Percentiles rank a stretch among this genome's conserved stretches.
Evolutionary conservation across 1,140 invertebrate species (phyloP).

Genomic region (Caligus rogercresseyi): DNA sequence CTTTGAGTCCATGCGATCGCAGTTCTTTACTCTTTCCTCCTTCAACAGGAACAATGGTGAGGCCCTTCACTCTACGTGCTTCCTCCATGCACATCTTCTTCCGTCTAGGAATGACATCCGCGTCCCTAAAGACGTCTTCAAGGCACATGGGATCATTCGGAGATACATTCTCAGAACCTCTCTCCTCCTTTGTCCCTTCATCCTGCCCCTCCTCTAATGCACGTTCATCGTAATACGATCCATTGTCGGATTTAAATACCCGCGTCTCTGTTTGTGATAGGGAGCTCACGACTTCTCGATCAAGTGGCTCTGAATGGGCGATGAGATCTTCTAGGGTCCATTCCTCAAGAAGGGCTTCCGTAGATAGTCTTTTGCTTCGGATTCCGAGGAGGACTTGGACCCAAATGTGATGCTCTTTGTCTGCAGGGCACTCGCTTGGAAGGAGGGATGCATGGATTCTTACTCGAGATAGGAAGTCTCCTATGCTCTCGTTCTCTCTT

Average conservation of each 20-base stretch:
- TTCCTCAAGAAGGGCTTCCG: not conserved
- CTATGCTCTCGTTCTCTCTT: not conserved
- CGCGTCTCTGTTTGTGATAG: not conserved
- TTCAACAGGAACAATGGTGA: not conserved
- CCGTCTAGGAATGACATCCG: not conserved
- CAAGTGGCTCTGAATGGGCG: not conserved
- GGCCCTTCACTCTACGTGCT: not conserved
- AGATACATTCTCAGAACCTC: not conserved
- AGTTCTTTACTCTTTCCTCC: not conserved
- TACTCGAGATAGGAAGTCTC: not conserved
- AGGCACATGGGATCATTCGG: too few relatives aligned
- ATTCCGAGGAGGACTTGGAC: not conserved
- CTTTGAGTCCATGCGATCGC: not conserved
- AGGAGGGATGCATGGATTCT: not conserved
- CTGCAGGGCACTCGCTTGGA: not conserved
- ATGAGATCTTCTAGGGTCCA: not conserved
- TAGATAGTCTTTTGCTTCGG: not conserved
- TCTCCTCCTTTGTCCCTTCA: not conserved
- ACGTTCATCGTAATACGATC: not conserved
- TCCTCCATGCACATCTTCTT: not conserved
- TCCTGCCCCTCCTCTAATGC: not conserved
- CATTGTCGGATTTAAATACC: not conserved
- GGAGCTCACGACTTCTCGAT: not conserved
- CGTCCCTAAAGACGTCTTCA: not conserved
- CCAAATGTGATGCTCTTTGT: not conserved